Conservation (phyloP, 2,888 invertebrate genomes). For the Drosophila crucigera region DNA sequence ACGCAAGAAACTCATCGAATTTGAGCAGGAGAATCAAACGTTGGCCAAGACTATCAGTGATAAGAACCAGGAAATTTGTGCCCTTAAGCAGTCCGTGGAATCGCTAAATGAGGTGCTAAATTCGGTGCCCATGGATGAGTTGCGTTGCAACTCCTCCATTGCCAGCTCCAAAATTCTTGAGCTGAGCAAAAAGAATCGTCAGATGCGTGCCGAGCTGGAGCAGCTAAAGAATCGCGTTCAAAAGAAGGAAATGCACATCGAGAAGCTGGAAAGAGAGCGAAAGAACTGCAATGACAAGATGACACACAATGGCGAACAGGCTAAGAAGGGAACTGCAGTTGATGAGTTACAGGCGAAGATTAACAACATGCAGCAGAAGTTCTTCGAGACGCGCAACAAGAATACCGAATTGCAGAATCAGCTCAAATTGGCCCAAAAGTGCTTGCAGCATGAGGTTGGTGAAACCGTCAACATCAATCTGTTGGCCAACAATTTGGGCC, state of each 20-base stretch:
- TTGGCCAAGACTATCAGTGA: conserved; percentile 72
- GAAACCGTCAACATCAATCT: conserved; percentile 89
- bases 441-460: conserved; percentile 91
- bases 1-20: conserved; percentile 72
- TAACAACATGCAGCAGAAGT: conserved; percentile 86
- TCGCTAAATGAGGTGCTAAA: conserved; percentile 82
- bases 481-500: conserved; percentile 87
- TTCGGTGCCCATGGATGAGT: conserved; percentile 81
- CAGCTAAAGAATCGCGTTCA: conserved; percentile 70
- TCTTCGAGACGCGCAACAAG: conserved; percentile 90
- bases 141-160: conserved; percentile 81
- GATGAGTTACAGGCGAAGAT: conserved; percentile 87
- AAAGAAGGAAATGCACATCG: conserved; percentile 71
- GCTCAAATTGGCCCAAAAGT: conserved; percentile 90
- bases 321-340: conserved; percentile 45
- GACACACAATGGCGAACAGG: conserved; percentile 43
- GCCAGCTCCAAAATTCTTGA: conserved; percentile 82
- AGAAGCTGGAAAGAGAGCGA: conserved; percentile 68
- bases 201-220: conserved; percentile 80
- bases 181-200: conserved; percentile 83
- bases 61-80: conserved; percentile 80
- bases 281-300: conserved; percentile 59
- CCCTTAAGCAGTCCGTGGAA: conserved; percentile 79
- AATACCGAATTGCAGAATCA: conserved; percentile 90
- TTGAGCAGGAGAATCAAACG: conserved; percentile 73